Conservation (phyloP, 2,113 vertebrate genomes). For the Boulengeromyrus knoepffleri region DNA sequence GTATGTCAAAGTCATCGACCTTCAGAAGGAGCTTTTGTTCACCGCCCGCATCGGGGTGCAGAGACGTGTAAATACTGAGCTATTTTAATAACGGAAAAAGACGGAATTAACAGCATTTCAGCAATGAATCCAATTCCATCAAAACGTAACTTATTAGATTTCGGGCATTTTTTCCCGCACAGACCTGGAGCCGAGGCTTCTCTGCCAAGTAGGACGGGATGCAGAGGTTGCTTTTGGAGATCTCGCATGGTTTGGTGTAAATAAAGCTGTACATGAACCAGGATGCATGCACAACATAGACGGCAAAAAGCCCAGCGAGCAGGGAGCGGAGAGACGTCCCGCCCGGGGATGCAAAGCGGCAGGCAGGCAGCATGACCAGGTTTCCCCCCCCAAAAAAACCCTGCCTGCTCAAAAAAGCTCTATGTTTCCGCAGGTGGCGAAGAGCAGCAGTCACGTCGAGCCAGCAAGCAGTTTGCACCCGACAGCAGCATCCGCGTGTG, state of each 20-base stretch:
- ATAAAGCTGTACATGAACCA: conserved; percentile 97
- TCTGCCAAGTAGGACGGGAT: conserved; percentile 76
- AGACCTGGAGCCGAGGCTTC: conserved; percentile 81
- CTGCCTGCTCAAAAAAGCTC: not conserved
- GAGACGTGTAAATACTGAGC: conserved; percentile 84
- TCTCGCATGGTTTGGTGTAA: conserved; percentile 81
- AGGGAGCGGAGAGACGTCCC: conserved; percentile 76
- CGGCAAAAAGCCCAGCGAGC: conserved; percentile 81
- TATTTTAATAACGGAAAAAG: conserved; percentile 37
- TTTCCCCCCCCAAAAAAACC: not conserved
- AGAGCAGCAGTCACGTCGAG: not conserved
- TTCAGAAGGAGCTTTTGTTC: conserved; percentile 80
- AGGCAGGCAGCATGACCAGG: not conserved
- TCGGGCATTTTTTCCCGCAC: not conserved
- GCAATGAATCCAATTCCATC: not conserved
- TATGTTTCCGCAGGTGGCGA: not conserved
- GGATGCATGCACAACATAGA: conserved; percentile 90
- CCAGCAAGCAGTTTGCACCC: not conserved
- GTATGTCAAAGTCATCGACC: conserved; percentile 83
- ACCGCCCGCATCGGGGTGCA: conserved; percentile 66
- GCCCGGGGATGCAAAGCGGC: not conserved
- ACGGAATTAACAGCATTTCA: conserved; percentile 33
- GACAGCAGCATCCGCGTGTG: not conserved
- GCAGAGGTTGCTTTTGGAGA: conserved; percentile 57
- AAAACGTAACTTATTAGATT: not conserved